Percentiles rank a stretch among this genome's conserved stretches.
Conservation (phyloP, 2,797 vertebrate genomes). For the Furcifer pardalis region DNA sequence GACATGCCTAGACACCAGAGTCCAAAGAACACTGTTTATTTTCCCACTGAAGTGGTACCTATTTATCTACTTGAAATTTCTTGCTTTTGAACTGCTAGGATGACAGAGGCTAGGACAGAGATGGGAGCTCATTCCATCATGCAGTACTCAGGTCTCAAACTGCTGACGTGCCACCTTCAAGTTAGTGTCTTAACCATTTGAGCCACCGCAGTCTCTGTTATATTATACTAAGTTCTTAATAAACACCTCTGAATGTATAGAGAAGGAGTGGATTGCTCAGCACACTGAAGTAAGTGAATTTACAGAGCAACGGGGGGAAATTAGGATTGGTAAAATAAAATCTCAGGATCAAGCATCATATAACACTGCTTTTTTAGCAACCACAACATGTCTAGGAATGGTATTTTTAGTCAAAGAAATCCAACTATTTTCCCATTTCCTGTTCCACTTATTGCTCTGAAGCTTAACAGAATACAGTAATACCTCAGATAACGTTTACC, state of each 20-base stretch:
- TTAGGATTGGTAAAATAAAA: slow-evolving; percentile 42
- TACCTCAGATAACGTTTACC: too few species aligned
- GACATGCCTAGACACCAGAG: too few species aligned
- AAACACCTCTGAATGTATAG: background rate
- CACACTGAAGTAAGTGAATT: background rate
- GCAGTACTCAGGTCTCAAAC: too few species aligned
- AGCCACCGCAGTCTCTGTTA: too few species aligned
- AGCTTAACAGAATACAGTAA: background rate
- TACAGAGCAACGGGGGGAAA: background rate
- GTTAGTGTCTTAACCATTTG: too few species aligned
- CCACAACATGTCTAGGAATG: slow-evolving; percentile 27
- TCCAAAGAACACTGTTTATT: too few species aligned
- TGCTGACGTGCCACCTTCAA: too few species aligned
- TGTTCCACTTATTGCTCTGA: background rate
- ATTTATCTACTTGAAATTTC: too few species aligned
- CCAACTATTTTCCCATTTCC: slow-evolving; percentile 43
- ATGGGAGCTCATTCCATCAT: too few species aligned
- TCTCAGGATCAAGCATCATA: background rate
- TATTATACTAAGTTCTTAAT: background rate
- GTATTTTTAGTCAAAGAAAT: slow-evolving; percentile 36
- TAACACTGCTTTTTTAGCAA: slow-evolving; percentile 36
- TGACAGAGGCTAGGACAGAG: too few species aligned
- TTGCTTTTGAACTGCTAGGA: too few species aligned
- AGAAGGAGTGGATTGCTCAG: background rate
- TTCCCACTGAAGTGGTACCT: too few species aligned